A percentile compares a stretch with the other conserved stretches of the same genome.
Conservation (phyloP, 2,888 invertebrate genomes). For the Gnatocerus cornutus region DNA sequence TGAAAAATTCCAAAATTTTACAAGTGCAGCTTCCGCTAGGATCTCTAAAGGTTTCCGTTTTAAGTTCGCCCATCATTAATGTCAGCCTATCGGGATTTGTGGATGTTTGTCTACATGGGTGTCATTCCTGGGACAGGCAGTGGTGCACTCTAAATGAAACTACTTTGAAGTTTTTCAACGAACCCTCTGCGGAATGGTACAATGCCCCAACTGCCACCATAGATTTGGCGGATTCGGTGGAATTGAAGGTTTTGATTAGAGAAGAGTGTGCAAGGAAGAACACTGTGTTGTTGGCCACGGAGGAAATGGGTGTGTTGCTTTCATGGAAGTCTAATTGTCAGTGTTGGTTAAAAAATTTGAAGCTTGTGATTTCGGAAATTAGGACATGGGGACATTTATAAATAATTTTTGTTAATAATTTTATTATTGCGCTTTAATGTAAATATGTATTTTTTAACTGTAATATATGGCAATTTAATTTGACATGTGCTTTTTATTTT, state of each 20-base stretch:
- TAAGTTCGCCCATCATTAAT: not conserved
- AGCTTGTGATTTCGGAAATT: not conserved
- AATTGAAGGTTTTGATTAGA: not conserved
- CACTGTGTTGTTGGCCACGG: conserved; percentile 1
- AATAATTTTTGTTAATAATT: too few species aligned
- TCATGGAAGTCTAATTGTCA: not conserved
- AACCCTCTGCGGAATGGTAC: not conserved
- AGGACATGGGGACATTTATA: not conserved
- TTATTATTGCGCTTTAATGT: too few species aligned
- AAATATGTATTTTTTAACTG: too few species aligned
- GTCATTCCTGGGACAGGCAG: conserved; percentile 9
- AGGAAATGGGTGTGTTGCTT: not conserved
- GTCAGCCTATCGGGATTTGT: not conserved
- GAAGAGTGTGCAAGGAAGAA: conserved; percentile 15
- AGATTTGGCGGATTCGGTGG: not conserved
- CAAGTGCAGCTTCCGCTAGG: not conserved
- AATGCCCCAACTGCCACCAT: not conserved
- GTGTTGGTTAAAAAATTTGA: conserved; percentile 6
- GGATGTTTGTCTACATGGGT: not conserved
- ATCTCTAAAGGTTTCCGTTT: not conserved
- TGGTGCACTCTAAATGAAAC: conserved; percentile 7
- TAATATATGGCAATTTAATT: too few species aligned
- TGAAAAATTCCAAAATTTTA: conserved; percentile 5
- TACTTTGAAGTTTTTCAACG: conserved; percentile 3
- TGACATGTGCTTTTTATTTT: too few species aligned